A percentile compares a stretch with the other conserved stretches of the same genome.
Conservation (phyloP, 2,113 vertebrate species). For the Cryptomyrus ogoouensis region DNA sequence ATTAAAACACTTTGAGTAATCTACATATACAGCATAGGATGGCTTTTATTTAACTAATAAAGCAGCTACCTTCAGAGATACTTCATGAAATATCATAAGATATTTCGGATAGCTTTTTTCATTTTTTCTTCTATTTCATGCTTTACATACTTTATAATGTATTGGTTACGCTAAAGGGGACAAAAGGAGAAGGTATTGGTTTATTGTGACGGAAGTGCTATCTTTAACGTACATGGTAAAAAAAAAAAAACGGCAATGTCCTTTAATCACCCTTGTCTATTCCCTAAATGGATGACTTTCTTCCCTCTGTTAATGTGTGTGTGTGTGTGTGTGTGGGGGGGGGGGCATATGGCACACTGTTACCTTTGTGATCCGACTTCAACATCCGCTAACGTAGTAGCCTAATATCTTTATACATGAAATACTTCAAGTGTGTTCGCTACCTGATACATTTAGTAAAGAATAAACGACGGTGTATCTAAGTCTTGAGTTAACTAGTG, state of each 20-base stretch:
- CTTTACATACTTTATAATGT: neutral
- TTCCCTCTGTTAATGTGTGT: neutral
- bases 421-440: neutral
- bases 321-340: too few species aligned
- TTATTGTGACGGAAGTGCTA: neutral
- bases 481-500: neutral
- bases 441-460: neutral
- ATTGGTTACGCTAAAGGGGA: neutral
- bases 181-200: neutral
- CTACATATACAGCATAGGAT: neutral
- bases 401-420: conserved; percentile 19
- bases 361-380: conserved; percentile 23
- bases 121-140: neutral
- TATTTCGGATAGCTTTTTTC: neutral
- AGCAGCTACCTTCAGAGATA: neutral
- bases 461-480: neutral
- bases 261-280: neutral
- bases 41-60: neutral
- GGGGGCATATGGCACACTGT: conserved; percentile 23
- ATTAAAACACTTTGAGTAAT: neutral
- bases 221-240: neutral
- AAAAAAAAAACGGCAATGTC: neutral
- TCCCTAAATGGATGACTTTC: conserved; percentile 12
- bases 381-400: conserved; percentile 24
- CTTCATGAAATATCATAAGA: neutral